Evolutionary conservation across 2,113 vertebrate species (phyloP), one percentile per base, ranked within the genome.

Genomic region (Neolamprologus sp.): DNA sequence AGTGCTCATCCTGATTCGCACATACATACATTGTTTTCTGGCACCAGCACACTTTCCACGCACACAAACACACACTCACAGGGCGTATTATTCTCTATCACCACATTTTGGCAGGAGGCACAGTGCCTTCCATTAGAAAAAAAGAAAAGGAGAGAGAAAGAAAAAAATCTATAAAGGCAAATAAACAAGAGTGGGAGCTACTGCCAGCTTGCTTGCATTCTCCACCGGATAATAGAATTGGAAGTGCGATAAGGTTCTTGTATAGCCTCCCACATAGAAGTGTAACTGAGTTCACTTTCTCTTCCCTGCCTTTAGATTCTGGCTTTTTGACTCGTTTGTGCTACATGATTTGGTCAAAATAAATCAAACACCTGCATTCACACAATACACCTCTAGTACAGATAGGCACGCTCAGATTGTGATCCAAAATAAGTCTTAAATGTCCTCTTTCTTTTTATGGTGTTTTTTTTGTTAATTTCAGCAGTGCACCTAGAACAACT

Each of bases 81-180:
- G 14, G 33, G 40, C 55, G 81, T 89, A 81, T 93, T 91, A 89
- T 92, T 90, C 54, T 86, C 82, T 21, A 30, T 81, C n/a, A 42
- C 80, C 85, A 85, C 80, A 85, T 85, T 94, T 93, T 94, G 92
- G 91, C 92, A 94, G 93, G 94, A 94, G 93, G 91, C 90, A 90
- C 78, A 85, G 33, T 82, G 86, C 82, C 11, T 90, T 93, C 90
- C 90, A 93, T 92, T 93, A 87, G 57, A 37, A 21, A 47, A 47
- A 63, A 28, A 17, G 6, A 26, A 73, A 21, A n/a, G 11, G 26
- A 49, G 5, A 2, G 7, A 42, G n/a, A 53, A 21, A 80, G 16
- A 23, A 86, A 54, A 57, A 88, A 85, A 90, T 93, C 92, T 92
- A 94, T 93, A 91, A 91, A 92, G 89, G 81, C 90, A 92, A 94